A percentile compares a stretch with the other conserved stretches of the same genome.
These are phyloP conservation scores for Pinna nobilis DNA, from an alignment of 1,140 invertebrate genomes.

Conservation along the genomic window DNA sequence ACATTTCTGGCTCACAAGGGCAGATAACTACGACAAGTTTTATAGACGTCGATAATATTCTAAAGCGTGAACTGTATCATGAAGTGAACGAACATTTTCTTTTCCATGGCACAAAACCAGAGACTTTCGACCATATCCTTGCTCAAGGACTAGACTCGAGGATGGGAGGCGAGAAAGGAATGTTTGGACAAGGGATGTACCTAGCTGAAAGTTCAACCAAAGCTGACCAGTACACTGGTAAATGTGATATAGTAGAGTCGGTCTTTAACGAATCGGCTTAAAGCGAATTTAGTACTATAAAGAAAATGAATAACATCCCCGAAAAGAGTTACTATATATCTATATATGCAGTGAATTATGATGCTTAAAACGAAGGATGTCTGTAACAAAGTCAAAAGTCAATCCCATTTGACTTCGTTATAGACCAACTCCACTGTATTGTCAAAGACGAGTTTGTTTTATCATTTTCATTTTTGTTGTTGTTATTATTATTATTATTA, in stretches of 20 bases:
- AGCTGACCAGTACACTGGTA: slow-evolving; percentile 61
- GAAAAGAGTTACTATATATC: too few species aligned
- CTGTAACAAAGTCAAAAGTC: too few species aligned
- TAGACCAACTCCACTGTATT: too few species aligned
- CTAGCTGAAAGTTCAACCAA: slow-evolving; percentile 58
- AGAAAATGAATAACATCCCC: not conserved
- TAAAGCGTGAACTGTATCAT: slow-evolving; percentile 17
- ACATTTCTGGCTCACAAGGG: slow-evolving; percentile 7
- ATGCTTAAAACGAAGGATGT: too few species aligned
- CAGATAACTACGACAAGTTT: not conserved
- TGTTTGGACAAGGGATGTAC: slow-evolving; percentile 55
- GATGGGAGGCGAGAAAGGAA: slow-evolving; percentile 39
- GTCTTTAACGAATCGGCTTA: too few species aligned
- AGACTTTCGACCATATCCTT: slow-evolving; percentile 39
- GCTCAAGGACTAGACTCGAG: slow-evolving; percentile 45
- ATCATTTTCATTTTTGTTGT: too few species aligned
- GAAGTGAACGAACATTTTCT: slow-evolving; percentile 54
- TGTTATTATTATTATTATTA: too few species aligned
- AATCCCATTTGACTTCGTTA: not conserved
- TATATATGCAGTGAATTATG: too few species aligned
- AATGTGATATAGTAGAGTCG: too few species aligned
- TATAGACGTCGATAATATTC: not conserved
- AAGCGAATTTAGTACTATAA: too few species aligned
- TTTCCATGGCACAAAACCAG: slow-evolving; percentile 55
- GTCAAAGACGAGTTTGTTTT: too few species aligned